A percentile compares a stretch with the other conserved stretches of the same genome.
Conservation (phyloP, 1,140 invertebrate genomes). For the Helicoverpa armigera region DNA sequence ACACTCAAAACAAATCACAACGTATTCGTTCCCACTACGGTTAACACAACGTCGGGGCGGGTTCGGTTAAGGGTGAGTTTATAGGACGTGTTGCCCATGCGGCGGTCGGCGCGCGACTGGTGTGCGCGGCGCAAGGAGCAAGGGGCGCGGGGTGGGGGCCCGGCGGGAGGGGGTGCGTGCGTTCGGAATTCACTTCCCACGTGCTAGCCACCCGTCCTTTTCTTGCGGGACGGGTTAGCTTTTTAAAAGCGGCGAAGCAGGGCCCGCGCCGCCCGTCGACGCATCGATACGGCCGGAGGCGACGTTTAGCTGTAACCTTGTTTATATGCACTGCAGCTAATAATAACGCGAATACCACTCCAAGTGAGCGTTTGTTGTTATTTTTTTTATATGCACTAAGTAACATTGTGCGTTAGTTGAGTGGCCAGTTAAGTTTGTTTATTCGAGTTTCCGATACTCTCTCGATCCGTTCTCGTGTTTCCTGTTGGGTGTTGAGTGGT, state of each 20-base stretch:
- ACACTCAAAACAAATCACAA: conserved; percentile 82
- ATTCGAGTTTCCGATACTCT: conserved; percentile 61
- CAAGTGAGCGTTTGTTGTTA: conserved; percentile 67
- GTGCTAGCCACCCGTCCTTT: conserved; percentile 79
- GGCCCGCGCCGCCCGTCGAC: conserved; percentile 62
- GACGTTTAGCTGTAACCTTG: conserved; percentile 76
- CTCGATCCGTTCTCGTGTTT: conserved; percentile 53
- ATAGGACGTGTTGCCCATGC: conserved; percentile 68
- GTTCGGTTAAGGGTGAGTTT: conserved; percentile 55
- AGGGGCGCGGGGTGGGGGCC: conserved; percentile 54
- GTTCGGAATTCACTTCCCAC: conserved; percentile 85
- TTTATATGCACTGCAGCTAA: conserved; percentile 82
- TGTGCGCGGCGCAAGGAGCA: conserved; percentile 72
- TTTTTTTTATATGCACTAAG: conserved; percentile 71
- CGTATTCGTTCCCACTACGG: conserved; percentile 67
- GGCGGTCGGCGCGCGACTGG: conserved; percentile 83
- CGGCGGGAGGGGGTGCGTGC: conserved; percentile 79
- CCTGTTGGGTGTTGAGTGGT: conserved; percentile 51
- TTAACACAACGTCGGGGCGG: conserved; percentile 80
- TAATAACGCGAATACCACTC: conserved; percentile 82
- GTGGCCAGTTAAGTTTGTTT: conserved; percentile 64
- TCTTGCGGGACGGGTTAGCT: conserved; percentile 84
- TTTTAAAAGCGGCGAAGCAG: conserved; percentile 76
- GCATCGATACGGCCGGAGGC: conserved; percentile 79
- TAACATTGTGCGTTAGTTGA: conserved; percentile 58